Conservation (phyloP, 2,888 invertebrate genomes). For the Pomacea canaliculata region DNA sequence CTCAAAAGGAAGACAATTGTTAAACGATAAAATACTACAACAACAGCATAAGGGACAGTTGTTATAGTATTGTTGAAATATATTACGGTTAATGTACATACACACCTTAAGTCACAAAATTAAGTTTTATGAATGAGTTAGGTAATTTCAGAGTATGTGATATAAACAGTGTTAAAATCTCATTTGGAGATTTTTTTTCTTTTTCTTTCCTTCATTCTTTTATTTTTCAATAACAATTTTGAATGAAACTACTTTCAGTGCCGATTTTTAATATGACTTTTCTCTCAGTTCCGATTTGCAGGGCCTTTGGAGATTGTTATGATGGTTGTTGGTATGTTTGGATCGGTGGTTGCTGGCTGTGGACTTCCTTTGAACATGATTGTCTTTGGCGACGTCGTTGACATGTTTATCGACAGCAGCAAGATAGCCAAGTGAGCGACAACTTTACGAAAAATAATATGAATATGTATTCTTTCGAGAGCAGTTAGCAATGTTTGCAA, state of each 20-base stretch:
- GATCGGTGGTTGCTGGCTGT: conserved; percentile 20
- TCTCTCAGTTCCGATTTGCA: conserved; percentile 31
- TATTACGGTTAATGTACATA: too few relatives aligned
- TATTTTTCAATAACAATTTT: not conserved
- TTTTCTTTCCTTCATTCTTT: too few relatives aligned
- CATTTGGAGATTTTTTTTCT: too few relatives aligned
- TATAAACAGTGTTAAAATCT: too few relatives aligned
- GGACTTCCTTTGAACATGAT: conserved; percentile 18
- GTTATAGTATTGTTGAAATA: too few relatives aligned
- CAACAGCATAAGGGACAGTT: too few relatives aligned
- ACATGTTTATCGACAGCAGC: conserved; percentile 6
- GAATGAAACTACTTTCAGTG: too few relatives aligned
- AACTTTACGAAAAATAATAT: not conserved
- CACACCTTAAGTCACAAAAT: too few relatives aligned
- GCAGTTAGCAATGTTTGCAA: not conserved
- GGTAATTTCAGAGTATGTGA: too few relatives aligned
- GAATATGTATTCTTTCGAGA: not conserved
- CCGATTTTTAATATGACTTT: not conserved
- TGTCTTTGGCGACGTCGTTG: conserved; percentile 5
- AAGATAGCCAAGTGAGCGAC: conserved; percentile 1
- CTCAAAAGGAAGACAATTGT: too few relatives aligned
- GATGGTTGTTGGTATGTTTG: conserved; percentile 28
- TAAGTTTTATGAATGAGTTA: too few relatives aligned
- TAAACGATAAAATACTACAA: too few relatives aligned
- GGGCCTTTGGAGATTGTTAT: conserved; percentile 20